phyloP scores from a whole-genome alignment of 2,888 invertebrate genomes.

The Melipona bicolor region DNA sequence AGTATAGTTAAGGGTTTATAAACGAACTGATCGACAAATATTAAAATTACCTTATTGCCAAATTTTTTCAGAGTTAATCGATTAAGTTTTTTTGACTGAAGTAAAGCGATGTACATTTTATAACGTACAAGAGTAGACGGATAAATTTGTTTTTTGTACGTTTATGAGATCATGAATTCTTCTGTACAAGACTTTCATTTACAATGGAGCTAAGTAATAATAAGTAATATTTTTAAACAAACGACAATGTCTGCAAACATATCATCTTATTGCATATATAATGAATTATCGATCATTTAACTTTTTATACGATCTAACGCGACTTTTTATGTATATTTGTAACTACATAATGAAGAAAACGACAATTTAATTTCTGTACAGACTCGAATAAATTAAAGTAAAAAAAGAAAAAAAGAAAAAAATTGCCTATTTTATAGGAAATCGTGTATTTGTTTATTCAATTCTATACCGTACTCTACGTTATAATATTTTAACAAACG shows the following conservation, averaged over 20 bases:
- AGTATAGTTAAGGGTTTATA: slow-evolving; percentile 18
- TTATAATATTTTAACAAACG: slow-evolving; percentile 2
- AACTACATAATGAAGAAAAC: slow-evolving; percentile 1
- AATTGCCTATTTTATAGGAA: slow-evolving; percentile 34
- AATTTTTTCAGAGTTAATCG: background rate
- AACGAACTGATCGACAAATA: slow-evolving; percentile 8
- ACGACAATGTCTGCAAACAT: slow-evolving; percentile 11
- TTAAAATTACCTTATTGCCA: slow-evolving; percentile 40
- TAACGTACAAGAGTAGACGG: background rate
- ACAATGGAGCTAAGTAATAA: background rate
- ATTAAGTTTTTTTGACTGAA: slow-evolving; percentile 27
- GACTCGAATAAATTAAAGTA: slow-evolving; percentile 10
- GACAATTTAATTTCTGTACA: slow-evolving; percentile 27
- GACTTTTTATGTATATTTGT: slow-evolving; percentile 12
- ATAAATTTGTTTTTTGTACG: slow-evolving; percentile 3
- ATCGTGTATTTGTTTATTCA: slow-evolving; percentile 12
- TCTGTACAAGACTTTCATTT: slow-evolving; percentile 9
- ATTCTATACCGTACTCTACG: slow-evolving; percentile 6
- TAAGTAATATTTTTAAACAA: slow-evolving; percentile 11
- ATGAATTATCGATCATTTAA: background rate
- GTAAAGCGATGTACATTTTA: background rate
- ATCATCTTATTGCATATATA: slow-evolving; percentile 9
- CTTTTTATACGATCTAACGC: background rate
- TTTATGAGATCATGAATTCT: slow-evolving; percentile 1
- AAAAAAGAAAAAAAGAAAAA: background rate